phyloP scores from a whole-genome alignment of 2,797 vertebrate genomes.

The Lacerta viridis region DNA sequence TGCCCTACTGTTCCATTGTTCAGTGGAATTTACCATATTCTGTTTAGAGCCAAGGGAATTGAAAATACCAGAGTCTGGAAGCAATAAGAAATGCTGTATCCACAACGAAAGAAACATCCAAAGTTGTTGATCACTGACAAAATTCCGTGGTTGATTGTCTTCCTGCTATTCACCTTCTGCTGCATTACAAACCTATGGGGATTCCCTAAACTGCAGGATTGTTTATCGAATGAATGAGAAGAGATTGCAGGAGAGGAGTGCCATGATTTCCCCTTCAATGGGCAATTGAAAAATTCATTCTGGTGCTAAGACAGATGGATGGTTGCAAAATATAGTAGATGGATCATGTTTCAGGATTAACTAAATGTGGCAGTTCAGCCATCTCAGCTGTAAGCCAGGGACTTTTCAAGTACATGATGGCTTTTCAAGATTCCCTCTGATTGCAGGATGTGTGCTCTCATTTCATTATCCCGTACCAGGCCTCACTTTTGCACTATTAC shows the following conservation, averaged over 20 bases:
- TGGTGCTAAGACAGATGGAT: not conserved
- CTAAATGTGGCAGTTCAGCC: not conserved
- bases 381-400: not conserved
- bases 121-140: not conserved
- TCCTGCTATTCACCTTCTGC: conserved; percentile 13
- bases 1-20: not conserved
- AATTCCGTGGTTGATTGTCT: not conserved
- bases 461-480: not conserved
- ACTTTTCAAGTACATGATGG: conserved; percentile 3
- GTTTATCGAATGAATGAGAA: conserved; percentile 7
- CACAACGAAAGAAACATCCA: not conserved
- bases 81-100: not conserved
- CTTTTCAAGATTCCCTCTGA: not conserved
- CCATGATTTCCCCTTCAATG: conserved; percentile 10
- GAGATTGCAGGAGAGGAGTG: not conserved
- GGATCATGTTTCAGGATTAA: conserved; percentile 3
- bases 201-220: not conserved
- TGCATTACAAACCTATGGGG: not conserved
- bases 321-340: not conserved
- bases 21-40: not conserved
- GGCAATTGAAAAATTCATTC: conserved; percentile 3
- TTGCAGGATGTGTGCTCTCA: not conserved
- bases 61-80: not conserved
- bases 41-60: not conserved
- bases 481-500: not conserved